Evolutionary conservation across 2,113 vertebrate species (phyloP), one percentile per base, ranked within the genome.

Genomic region (Phalacrocorax pelagicus): DNA sequence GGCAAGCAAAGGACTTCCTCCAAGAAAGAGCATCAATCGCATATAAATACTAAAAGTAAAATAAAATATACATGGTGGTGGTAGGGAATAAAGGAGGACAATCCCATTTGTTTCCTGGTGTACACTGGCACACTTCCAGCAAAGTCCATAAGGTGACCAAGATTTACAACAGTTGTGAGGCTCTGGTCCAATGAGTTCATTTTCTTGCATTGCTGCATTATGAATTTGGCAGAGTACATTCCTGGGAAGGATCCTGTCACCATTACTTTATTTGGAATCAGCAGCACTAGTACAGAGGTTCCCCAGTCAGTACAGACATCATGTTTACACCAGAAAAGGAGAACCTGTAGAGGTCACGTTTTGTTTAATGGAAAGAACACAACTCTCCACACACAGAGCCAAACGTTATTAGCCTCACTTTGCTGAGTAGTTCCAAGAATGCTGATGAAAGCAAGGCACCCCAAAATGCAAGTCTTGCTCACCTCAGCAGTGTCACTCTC

Each of bases 211-310:
- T 91, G 54, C 66, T 73, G 67, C 49, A 75, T 90, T 86, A 81
- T 89, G 79, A 86, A 88, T 96, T 86, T 90, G 94, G 88, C 80
- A 90, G 65, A 63, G 18, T 34, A 83, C 80, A 66, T 69, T 82
- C 77, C 79, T 20, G 2, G 51, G 88, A 72, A 95, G 79, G 54
- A 70, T 92, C 46, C 46, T 79, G 61, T 62, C 84, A 95, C 72
- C 54, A 65, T 96, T 73, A 86, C 94, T 97, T 90, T 90, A 95
- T 96, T 88, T 96, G 95, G 95, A 94, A 86, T 92, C 85, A 75
- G 72, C 52, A 79, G 61, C 65, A 82, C 36, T 61, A 87, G 46
- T 36, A 23, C 57, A 75, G 69, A 96, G 88, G 78, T 91, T 92
- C 54, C 66, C 73, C 18, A 1, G 24, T 58, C 5, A 3, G 44